Evolutionary conservation across 2,113 vertebrate genomes (phyloP), one percentile per base, ranked within the genome.

Genomic region (Turdus rufiventris): DNA sequence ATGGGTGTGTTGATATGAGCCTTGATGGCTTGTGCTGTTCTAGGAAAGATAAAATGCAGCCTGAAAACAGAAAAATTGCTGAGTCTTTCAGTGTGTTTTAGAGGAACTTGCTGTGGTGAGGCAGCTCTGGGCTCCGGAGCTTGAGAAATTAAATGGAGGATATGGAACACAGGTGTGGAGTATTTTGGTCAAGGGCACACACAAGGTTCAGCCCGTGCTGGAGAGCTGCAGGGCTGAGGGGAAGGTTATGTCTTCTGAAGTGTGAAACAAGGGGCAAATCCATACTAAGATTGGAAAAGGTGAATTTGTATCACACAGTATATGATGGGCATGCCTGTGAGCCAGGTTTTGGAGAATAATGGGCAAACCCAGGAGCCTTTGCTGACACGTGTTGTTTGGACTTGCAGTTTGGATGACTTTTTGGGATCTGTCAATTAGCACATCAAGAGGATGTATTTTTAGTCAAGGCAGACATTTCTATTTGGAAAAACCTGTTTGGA

Each of bases 361-460:
- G 54, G 53, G 51, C 29, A 34, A 65, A 83, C 53, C 1, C 20
- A 14, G 38, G 58, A 71, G 63, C 12, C 51, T 93, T 81, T n/a
- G 29, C 48, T 61, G 12, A 10, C 28, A 53, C 10, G 3, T 0
- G 0, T 77, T 91, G 79, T 94, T 90, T 70, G 29, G 71, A 36
- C 79, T 68, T 73, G 89, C 48, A 53, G 3, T 82, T 84, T 26
- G 73, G 70, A 31, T 85, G 62, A 20, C 26, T 76, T 92, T 38
- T 81, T 75, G 58, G 24, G 45, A 58, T 88, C 67, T 71, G 66
- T 73, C 71, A 57, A 18, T 96, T 91, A 90, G 67, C 71, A 93
- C 81, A 79, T 87, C 85, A 94, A 90, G 91, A 76, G 29, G 81
- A 31, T 73, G n/a, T 62, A 19, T 79, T 90, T 94, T 89, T 73